phyloP scores from a whole-genome alignment of 1,140 invertebrate genomes.

The Drosophila insularis region DNA sequence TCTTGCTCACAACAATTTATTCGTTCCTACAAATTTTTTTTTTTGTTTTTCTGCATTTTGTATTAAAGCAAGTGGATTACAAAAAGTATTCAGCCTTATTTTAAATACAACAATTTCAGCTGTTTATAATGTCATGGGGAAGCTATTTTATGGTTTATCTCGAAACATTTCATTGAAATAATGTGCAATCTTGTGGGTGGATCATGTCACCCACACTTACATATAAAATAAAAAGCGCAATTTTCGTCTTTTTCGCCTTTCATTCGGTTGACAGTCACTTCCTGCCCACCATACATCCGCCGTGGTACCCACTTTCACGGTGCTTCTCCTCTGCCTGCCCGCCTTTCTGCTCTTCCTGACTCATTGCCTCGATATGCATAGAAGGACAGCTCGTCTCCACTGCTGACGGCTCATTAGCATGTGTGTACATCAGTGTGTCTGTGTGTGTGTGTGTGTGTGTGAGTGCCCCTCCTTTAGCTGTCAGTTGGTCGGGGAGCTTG shows the following conservation, averaged over 20 bases:
- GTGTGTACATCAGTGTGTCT: constrained; percentile 48
- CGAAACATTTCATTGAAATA: background rate
- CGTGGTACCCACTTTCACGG: constrained; percentile 2
- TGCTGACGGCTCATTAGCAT: constrained; percentile 71
- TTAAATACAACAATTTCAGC: too few relatives aligned
- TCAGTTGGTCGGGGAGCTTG: constrained; percentile 47
- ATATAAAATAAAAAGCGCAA: constrained; percentile 9
- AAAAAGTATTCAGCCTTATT: too few relatives aligned
- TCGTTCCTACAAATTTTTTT: too few relatives aligned
- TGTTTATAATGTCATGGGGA: too few relatives aligned
- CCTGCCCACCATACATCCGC: constrained; percentile 39
- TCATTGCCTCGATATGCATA: background rate
- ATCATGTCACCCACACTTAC: background rate
- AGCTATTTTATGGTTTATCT: background rate
- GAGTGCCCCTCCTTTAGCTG: constrained; percentile 28
- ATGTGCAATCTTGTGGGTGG: background rate
- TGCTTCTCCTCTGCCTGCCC: background rate
- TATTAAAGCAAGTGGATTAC: too few relatives aligned
- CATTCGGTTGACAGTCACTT: constrained; percentile 61
- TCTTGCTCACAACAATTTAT: too few relatives aligned
- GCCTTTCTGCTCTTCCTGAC: too few relatives aligned
- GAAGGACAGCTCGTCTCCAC: constrained; percentile 24
- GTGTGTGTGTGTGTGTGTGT: background rate
- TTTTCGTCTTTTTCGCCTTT: constrained; percentile 17
- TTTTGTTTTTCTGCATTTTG: too few relatives aligned